These are phyloP conservation scores for Abrostola tripartita DNA, from an alignment of 2,888 invertebrate genomes.

Conservation along the genomic window DNA sequence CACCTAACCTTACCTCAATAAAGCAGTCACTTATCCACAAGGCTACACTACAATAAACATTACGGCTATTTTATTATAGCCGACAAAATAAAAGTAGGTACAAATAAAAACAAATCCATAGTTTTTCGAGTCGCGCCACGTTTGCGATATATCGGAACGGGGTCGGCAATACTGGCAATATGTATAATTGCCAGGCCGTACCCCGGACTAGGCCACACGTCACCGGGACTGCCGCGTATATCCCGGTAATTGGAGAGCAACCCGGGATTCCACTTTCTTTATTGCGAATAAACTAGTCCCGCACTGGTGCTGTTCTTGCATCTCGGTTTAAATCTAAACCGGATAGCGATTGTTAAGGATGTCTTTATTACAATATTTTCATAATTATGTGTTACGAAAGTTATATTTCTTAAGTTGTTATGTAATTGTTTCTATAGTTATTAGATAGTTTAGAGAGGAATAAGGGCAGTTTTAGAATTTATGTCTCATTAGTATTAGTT, in stretches of 20 bases:
- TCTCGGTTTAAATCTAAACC: slow-evolving; percentile 57
- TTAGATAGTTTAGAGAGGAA: background rate
- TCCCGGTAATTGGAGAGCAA: slow-evolving; percentile 87
- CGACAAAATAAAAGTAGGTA: slow-evolving; percentile 24
- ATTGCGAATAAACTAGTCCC: slow-evolving; percentile 87
- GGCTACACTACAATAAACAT: background rate
- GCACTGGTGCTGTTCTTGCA: slow-evolving; percentile 80
- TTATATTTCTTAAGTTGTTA: too few species aligned
- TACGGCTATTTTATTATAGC: background rate
- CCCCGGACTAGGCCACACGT: slow-evolving; percentile 81
- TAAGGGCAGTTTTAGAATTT: too few species aligned
- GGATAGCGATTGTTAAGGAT: slow-evolving; percentile 34
- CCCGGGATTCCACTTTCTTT: slow-evolving; percentile 88
- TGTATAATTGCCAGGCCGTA: slow-evolving; percentile 81
- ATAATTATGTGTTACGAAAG: background rate
- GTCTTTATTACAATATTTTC: slow-evolving; percentile 14
- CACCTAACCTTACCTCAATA: background rate
- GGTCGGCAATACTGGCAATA: slow-evolving; percentile 74
- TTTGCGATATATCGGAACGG: slow-evolving; percentile 69
- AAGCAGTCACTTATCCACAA: background rate
- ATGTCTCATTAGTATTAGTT: too few species aligned
- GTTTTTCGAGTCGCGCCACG: slow-evolving; percentile 63
- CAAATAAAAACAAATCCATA: slow-evolving; percentile 64
- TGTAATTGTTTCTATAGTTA: background rate
- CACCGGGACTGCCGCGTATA: slow-evolving; percentile 86